These are phyloP conservation scores for Psix sp. DNA, from an alignment of 1,140 invertebrate genomes.

Conservation along the genomic window DNA sequence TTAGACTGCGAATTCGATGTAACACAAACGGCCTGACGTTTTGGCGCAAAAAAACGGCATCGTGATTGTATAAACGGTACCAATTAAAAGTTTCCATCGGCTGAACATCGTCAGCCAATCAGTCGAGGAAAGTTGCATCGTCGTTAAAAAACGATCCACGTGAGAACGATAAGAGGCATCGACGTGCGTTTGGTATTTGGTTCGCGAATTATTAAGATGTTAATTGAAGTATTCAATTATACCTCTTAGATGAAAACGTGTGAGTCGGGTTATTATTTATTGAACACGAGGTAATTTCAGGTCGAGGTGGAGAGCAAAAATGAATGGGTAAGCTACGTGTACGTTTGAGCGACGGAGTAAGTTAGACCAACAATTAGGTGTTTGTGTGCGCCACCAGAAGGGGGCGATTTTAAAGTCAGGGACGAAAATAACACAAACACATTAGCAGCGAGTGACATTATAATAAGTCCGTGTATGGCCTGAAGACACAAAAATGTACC, in stretches of 20 bases:
- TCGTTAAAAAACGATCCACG: slow-evolving; percentile 20
- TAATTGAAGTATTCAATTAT: slow-evolving; percentile 23
- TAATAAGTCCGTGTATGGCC: slow-evolving; percentile 55
- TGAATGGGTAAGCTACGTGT: slow-evolving; percentile 3
- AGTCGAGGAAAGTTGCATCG: too few species aligned
- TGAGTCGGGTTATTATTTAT: background rate
- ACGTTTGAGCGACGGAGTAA: background rate
- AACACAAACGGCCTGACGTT: too few species aligned
- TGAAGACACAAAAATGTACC: slow-evolving; percentile 47
- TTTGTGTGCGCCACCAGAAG: slow-evolving; percentile 7
- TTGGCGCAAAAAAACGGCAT: slow-evolving; percentile 11
- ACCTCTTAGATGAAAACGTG: too few species aligned
- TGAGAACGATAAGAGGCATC: slow-evolving; percentile 31
- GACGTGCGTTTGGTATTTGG: slow-evolving; percentile 16
- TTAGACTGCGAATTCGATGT: slow-evolving; percentile 24
- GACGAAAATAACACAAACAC: slow-evolving; percentile 40
- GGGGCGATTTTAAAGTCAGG: slow-evolving; percentile 23
- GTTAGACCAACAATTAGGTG: slow-evolving; percentile 9
- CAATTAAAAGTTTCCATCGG: slow-evolving; percentile 55
- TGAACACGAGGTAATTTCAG: background rate
- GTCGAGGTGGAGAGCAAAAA: background rate
- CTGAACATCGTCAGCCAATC: slow-evolving; percentile 41
- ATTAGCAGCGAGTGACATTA: slow-evolving; percentile 54
- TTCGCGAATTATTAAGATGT: slow-evolving; percentile 8
- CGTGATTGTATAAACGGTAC: slow-evolving; percentile 32